Evolutionary conservation across 2,888 invertebrate species (phyloP).

Genomic region (Synergus umbraculus): DNA sequence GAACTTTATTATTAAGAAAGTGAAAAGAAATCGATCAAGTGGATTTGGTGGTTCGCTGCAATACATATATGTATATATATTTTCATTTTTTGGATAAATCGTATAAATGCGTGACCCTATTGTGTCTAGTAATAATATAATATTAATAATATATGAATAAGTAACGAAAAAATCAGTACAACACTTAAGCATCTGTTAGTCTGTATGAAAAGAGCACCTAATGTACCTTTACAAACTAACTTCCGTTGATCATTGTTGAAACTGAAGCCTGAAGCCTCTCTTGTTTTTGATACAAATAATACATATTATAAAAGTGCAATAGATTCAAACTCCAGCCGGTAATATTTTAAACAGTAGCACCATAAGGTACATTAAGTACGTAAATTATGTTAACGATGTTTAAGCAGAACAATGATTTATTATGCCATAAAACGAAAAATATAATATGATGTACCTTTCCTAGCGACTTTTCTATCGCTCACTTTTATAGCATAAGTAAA

Average conservation of each 20-base stretch:
- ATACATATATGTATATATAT: slow-evolving; percentile 27
- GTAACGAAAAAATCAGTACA: slow-evolving; percentile 55
- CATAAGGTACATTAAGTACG: slow-evolving; percentile 48
- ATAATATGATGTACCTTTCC: slow-evolving; percentile 26
- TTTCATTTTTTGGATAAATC: slow-evolving; percentile 29
- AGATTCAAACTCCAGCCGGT: slow-evolving; percentile 41
- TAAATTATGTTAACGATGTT: slow-evolving; percentile 52
- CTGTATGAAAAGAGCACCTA: slow-evolving; percentile 48
- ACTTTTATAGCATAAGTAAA: background rate
- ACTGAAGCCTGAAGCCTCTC: slow-evolving; percentile 40
- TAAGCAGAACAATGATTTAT: slow-evolving; percentile 46
- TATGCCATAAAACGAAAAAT: slow-evolving; percentile 35
- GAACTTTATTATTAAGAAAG: background rate
- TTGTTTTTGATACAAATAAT: slow-evolving; percentile 33
- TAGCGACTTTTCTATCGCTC: slow-evolving; percentile 25
- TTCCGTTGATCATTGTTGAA: slow-evolving; percentile 47
- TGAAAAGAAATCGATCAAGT: background rate
- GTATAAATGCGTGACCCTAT: slow-evolving; percentile 28
- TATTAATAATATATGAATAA: slow-evolving; percentile 23
- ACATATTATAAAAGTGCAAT: slow-evolving; percentile 52
- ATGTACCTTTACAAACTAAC: slow-evolving; percentile 29
- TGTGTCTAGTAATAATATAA: slow-evolving; percentile 23
- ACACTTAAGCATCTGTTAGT: slow-evolving; percentile 58
- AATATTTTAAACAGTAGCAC: slow-evolving; percentile 49
- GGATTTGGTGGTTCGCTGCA: slow-evolving; percentile 5